Evolutionary conservation across 2,113 vertebrate genomes (phyloP), one percentile per base, ranked within the genome.

Genomic region (Neopipo cinnamomea): DNA sequence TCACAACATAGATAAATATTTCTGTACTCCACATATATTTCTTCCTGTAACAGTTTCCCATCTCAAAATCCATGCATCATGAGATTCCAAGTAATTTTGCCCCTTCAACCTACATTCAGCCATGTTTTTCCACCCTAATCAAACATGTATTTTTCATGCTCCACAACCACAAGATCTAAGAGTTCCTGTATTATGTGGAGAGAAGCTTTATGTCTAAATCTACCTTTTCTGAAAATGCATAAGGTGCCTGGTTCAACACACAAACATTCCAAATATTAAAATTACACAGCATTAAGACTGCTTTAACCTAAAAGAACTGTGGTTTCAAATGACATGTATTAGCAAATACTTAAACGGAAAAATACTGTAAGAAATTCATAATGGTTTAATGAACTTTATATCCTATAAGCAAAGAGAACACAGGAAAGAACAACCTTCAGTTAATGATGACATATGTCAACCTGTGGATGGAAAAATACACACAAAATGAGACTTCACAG

Each of bases 31-130:
- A 52, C 12, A 41, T 37, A 85, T 13, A 20, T 25, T 82, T 78
- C 24, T 61, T 91, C 49, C 59, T 88, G 71, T n/a, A 46, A 39
- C 33, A 59, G 21, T 55, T 91, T 73, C 33, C 67, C 30, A 55
- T 59, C 30, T 56, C 67, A 49, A 88, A 83, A 93, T 31, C 59
- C 58, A 75, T 14, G 50, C 42, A 59, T 59, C 53, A 53, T 53
- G 37, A 85, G 24, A 89, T 88, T 94, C 82, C 86, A 65, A 86
- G 73, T 75, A 73, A 95, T 88, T 89, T 52, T 92, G 93, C 65
- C 31, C 41, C 83, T 89, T 91, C 50, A 76, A 41, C n/a, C 50
- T 61, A 62, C 4, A 53, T 70, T 67, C 59, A 71, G 49, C 30
- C 53, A 19, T 2, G 3, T 35, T 85, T 87, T 62, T 81, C 81